A percentile compares a stretch with the other conserved stretches of the same genome.
phyloP scores from a whole-genome alignment of 2,797 vertebrate species.

The Acanthopagrus latus region DNA sequence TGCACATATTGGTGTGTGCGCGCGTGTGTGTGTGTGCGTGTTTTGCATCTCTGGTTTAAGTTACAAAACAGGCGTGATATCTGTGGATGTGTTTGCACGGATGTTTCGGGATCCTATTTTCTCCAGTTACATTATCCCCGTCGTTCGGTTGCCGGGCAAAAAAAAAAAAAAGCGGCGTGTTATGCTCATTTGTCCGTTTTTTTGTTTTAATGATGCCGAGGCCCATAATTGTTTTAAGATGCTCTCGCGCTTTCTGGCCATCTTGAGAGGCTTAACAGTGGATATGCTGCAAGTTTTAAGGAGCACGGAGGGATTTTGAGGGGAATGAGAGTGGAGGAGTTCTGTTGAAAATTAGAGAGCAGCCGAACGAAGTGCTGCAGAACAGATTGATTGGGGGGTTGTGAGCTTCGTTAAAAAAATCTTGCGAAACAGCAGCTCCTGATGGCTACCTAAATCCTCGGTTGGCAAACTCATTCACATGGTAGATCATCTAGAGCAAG shows the following conservation, averaged over 20 bases:
- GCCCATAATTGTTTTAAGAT: conserved; percentile 72
- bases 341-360: conserved; percentile 26
- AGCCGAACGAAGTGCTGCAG: conserved; percentile 17
- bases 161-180: conserved; percentile 1
- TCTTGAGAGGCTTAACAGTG: conserved; percentile 53
- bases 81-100: conserved; percentile 25
- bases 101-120: conserved; percentile 46
- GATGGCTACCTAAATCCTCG: not conserved
- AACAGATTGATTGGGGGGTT: conserved; percentile 26
- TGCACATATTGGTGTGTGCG: conserved; percentile 15
- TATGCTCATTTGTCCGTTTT: conserved; percentile 46
- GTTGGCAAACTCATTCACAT: not conserved
- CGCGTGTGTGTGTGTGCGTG: conserved; percentile 27
- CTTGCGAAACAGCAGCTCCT: not conserved
- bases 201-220: conserved; percentile 47
- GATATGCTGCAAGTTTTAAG: conserved; percentile 49
- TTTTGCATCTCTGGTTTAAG: conserved; percentile 52
- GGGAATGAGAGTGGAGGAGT: conserved; percentile 27
- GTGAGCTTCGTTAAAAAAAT: not conserved
- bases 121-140: conserved; percentile 33
- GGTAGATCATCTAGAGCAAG: not conserved
- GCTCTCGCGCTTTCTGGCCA: conserved; percentile 46
- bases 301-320: conserved; percentile 36
- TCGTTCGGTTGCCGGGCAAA: conserved; percentile 42
- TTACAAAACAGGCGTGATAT: conserved; percentile 61